Base-by-base conservation (phyloP, 1,140 invertebrate genomes). In the Drosophila bocqueti region DNA sequence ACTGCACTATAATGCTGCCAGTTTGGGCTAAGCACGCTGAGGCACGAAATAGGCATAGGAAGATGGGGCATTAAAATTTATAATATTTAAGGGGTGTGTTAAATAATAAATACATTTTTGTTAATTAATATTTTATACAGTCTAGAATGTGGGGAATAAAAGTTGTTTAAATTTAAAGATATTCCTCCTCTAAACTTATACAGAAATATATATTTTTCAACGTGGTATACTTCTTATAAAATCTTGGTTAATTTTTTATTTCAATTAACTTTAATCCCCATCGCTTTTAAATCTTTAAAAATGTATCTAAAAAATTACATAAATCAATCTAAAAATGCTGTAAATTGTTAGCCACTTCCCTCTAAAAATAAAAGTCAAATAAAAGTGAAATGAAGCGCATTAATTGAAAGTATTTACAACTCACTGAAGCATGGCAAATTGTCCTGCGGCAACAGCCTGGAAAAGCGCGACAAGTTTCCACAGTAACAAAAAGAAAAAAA, bases 371-470 rank as follows among this genome's bases (percentile, higher is more conserved):
- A 43, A 47, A 45, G 18, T 46, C 4, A 50, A 63, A 59, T 45
- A 67, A 77, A 77, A 52, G 69, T 52, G 46, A 52, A 60, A 31
- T 52, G 55, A 73, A 29, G 46, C 67, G 45, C 55, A 38, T 83
- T 80, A 89, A 89, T 81, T 89, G 62, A 83, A 87, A 83, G 76
- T 77, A 76, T 73, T 79, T 63, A 45, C 63, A 64, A 83, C 47
- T 60, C 73, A 87, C 64, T 61, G 76, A 73, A 67, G 72, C 68
- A 55, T 66, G 65, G 16, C 15, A 74, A 83, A 83, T 80, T 62
- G 59, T 38, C 36, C 36, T 42, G 63, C 24, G 54, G 65, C 59
- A 66, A 38, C 64, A 52, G 50, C 49, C 45, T 62, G 77, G 58
- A 75, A 80, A 75, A 62, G 26, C 40, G 57, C 79, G 57, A 76